phyloP scores from a whole-genome alignment of 2,888 invertebrate genomes.

The Glyphotaelius pellucidus region DNA sequence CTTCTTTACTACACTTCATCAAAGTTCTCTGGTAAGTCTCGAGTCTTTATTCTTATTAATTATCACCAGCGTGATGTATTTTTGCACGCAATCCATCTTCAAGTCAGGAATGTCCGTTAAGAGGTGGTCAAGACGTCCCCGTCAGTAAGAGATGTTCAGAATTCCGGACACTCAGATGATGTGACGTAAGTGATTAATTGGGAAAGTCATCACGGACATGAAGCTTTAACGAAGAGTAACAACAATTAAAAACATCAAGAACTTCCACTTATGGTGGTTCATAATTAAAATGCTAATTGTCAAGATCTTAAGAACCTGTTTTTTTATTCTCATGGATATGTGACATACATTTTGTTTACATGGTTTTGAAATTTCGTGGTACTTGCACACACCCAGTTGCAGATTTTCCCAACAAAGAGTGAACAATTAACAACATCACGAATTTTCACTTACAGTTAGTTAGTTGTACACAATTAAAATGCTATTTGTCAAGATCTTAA shows the following conservation, averaged over 20 bases:
- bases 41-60: background rate
- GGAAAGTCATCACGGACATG: background rate
- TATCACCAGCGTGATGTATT: background rate
- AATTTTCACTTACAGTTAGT: no score
- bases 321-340: no score
- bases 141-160: background rate
- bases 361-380: no score
- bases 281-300: no score
- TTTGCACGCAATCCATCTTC: background rate
- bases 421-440: no score
- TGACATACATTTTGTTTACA: no score
- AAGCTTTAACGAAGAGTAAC: background rate
- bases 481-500: no score
- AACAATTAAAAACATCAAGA: background rate
- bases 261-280: background rate
- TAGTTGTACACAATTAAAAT: no score
- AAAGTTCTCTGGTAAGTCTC: background rate
- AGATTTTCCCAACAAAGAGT: no score
- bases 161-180: background rate
- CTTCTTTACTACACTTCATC: background rate
- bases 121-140: background rate
- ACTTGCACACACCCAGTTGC: no score
- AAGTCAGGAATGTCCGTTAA: background rate
- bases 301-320: no score
- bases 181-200: slow-evolving; percentile 2